Base-by-base conservation (phyloP, 2,888 invertebrate genomes). In the Minunthozetes semirufus region DNA sequence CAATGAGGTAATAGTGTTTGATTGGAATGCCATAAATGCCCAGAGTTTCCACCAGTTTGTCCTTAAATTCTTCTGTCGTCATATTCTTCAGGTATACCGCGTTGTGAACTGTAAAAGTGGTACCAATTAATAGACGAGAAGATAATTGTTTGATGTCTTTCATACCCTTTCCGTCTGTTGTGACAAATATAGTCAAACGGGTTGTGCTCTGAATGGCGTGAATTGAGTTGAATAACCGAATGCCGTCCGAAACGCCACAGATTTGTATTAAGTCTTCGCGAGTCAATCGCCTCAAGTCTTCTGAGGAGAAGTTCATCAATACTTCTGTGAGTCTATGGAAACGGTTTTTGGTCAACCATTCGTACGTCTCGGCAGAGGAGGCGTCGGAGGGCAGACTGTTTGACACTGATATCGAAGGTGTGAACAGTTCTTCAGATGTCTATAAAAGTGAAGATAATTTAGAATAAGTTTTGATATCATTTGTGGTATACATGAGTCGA, bases 241-340 rank as follows among this genome's bases (percentile, higher is more conserved):
- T 95, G 6, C 96, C 96, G 83, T 96, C 94, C 42, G 94, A 91
- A 77, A 94, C 86, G 0, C 95, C 95, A 83, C 94, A 95, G 76
- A 97, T 93, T 85, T 95, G 93, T 76, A 95, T 92, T 59, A 96
- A 86, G 84, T 97, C 96, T 78, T 94, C 93, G 56, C 94, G 88
- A 0, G 92, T 90, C 82, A 96, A 86, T 83, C 94, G 88, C 79
- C 95, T 85, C 81, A 97, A 87, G 84, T 97, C 96, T 22, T 92
- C 87, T 33, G 93, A 75, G 74, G 59, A 33, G 66, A 63, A 75
- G 59, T 75, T 72, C 29, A 29, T 19, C 38, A 75, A 48, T n/a
- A 46, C 46, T 33, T 72, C 72, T 0, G 72, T 63, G 15, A 75
- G 25, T 33, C 89, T 87, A 0, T 87, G 86, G 84, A 94, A 93